A percentile compares a stretch with the other conserved stretches of the same genome.
Conservation (phyloP, 1,140 invertebrate genomes). For the Drosophila fuyamai region DNA sequence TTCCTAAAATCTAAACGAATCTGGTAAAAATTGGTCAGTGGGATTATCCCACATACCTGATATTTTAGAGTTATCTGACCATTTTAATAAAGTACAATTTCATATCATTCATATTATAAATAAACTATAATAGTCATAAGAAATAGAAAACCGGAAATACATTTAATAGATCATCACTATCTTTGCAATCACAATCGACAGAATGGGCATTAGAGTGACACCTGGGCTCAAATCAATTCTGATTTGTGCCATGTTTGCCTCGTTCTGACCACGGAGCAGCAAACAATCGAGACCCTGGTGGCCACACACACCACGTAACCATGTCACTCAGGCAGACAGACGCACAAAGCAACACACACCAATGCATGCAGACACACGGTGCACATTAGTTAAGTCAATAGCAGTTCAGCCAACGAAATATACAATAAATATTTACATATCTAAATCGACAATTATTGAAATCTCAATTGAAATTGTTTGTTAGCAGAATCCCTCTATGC, state of each 20-base stretch:
- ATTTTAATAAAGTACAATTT: too few relatives aligned
- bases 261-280: slow-evolving; percentile 26
- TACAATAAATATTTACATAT: slow-evolving; percentile 82
- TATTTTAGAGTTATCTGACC: too few relatives aligned
- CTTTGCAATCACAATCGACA: background rate
- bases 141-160: slow-evolving; percentile 5
- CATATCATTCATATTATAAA: too few relatives aligned
- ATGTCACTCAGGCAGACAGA: slow-evolving; percentile 6
- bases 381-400: slow-evolving; percentile 82
- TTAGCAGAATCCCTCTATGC: slow-evolving; percentile 27
- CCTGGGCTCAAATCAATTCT: slow-evolving; percentile 49
- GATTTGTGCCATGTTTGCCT: slow-evolving; percentile 46
- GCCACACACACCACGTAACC: slow-evolving; percentile 2
- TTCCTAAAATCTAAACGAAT: background rate
- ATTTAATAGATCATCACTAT: slow-evolving; percentile 13
- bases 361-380: slow-evolving; percentile 11
- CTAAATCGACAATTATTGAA: slow-evolving; percentile 84
- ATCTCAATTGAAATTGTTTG: slow-evolving; percentile 83
- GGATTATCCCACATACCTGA: too few relatives aligned
- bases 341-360: slow-evolving; percentile 9
- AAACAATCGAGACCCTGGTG: slow-evolving; percentile 40
- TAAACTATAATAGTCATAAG: too few relatives aligned
- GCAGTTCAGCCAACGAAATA: slow-evolving; percentile 58
- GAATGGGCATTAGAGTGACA: slow-evolving; percentile 24
- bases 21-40: background rate